phyloP scores from a whole-genome alignment of 2,797 vertebrate genomes.

The Aplochiton taeniatus region DNA sequence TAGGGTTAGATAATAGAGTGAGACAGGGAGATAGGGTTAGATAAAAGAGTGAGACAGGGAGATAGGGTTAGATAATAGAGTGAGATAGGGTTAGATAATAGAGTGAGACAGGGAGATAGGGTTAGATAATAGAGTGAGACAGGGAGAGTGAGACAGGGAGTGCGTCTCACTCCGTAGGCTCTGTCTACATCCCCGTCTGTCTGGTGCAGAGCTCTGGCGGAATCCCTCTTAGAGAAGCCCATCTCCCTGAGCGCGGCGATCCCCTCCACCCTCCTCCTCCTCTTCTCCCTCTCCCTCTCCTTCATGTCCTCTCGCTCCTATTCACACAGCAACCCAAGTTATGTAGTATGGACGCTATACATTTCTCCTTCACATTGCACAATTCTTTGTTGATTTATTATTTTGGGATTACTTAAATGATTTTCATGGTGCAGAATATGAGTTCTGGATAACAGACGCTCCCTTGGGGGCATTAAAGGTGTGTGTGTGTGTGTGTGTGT shows the following conservation, averaged over 20 bases:
- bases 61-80: neutral
- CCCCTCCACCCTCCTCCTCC: conserved; percentile 70
- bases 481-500: neutral
- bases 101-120: neutral
- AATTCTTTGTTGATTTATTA: too few species aligned
- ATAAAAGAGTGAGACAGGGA: neutral
- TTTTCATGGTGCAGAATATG: too few species aligned
- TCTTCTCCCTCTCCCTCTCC: conserved; percentile 81
- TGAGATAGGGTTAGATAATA: too few species aligned
- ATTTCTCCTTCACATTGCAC: too few species aligned
- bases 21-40: too few species aligned
- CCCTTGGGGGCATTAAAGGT: too few species aligned
- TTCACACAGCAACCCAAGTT: neutral
- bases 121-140: neutral
- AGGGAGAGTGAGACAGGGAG: neutral
- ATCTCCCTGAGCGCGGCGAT: conserved; percentile 77
- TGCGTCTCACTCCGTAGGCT: conserved; percentile 77
- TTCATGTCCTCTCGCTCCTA: conserved; percentile 85
- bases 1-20: neutral
- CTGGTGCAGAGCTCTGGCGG: conserved; percentile 79
- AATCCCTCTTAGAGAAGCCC: conserved; percentile 81
- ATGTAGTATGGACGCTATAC: too few species aligned
- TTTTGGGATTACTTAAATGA: too few species aligned
- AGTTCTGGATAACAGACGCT: too few species aligned
- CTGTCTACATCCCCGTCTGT: conserved; percentile 79